phyloP scores from a whole-genome alignment of 2,888 invertebrate species.

The Hyposoter didymator region DNA sequence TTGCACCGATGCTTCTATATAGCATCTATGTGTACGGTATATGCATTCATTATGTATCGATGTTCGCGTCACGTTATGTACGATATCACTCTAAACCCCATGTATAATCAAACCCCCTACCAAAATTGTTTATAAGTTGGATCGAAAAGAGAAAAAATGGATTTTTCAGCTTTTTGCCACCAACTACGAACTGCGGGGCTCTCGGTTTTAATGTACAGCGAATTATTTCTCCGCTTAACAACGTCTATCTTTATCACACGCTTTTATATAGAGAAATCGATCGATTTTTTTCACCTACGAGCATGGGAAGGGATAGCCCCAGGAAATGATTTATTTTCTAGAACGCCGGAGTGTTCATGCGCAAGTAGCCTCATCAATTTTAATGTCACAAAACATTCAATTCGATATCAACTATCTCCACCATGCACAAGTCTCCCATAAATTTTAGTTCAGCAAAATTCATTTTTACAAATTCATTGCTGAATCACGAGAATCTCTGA shows the following conservation, averaged over 20 bases:
- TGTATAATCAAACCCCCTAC: not conserved
- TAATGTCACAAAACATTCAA: not conserved
- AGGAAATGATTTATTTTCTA: conserved; percentile 15
- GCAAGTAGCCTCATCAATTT: not conserved
- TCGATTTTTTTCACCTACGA: conserved; percentile 7
- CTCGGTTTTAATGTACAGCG: not conserved
- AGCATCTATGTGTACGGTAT: conserved; percentile 4
- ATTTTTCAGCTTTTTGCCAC: not conserved
- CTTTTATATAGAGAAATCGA: not conserved
- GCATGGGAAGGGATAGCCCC: not conserved
- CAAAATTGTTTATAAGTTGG: not conserved
- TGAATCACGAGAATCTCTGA: no score
- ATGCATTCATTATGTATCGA: conserved; percentile 69
- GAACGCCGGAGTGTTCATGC: not conserved
- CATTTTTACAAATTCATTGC: not conserved
- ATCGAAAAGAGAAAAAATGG: not conserved
- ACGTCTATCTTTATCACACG: conserved; percentile 4
- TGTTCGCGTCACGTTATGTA: conserved; percentile 57
- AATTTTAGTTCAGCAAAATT: not conserved
- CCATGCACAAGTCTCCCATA: not conserved
- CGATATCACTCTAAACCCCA: conserved; percentile 20
- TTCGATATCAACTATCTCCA: not conserved
- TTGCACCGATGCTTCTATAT: conserved; percentile 60
- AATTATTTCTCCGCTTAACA: conserved; percentile 22
- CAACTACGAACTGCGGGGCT: not conserved